Conservation (phyloP, 2,113 vertebrate genomes). For the Crotalus viridis region DNA sequence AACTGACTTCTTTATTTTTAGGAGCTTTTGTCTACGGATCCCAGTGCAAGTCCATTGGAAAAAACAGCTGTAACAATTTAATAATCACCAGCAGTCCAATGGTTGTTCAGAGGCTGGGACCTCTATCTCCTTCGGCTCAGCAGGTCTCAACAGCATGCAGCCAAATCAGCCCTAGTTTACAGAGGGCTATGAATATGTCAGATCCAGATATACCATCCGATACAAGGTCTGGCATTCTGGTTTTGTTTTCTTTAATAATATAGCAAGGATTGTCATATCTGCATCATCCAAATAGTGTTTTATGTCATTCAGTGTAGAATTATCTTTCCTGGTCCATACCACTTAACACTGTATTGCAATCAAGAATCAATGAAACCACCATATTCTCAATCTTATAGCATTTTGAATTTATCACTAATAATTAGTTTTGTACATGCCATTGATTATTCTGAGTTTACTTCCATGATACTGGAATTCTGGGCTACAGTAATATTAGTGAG, state of each 20-base stretch:
- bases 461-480: background rate
- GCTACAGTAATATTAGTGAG: background rate
- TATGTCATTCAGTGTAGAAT: background rate
- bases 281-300: background rate
- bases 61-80: slow-evolving; percentile 74
- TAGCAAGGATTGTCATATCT: background rate
- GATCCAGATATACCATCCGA: slow-evolving; percentile 76
- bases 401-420: background rate
- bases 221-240: slow-evolving; percentile 79
- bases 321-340: background rate
- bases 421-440: background rate
- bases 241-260: slow-evolving; percentile 44
- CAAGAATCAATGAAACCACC: background rate
- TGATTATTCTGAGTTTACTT: background rate
- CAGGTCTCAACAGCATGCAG: slow-evolving; percentile 70
- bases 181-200: slow-evolving; percentile 70
- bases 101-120: slow-evolving; percentile 75
- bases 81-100: slow-evolving; percentile 78
- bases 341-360: background rate
- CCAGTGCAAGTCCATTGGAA: slow-evolving; percentile 75
- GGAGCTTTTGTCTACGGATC: slow-evolving; percentile 71
- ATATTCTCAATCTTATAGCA: background rate
- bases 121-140: slow-evolving; percentile 66
- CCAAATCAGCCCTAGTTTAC: slow-evolving; percentile 69
- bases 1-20: slow-evolving; percentile 73